Evolutionary conservation across 2,797 vertebrate genomes (phyloP).

Genomic region (Austrolebias charrua): DNA sequence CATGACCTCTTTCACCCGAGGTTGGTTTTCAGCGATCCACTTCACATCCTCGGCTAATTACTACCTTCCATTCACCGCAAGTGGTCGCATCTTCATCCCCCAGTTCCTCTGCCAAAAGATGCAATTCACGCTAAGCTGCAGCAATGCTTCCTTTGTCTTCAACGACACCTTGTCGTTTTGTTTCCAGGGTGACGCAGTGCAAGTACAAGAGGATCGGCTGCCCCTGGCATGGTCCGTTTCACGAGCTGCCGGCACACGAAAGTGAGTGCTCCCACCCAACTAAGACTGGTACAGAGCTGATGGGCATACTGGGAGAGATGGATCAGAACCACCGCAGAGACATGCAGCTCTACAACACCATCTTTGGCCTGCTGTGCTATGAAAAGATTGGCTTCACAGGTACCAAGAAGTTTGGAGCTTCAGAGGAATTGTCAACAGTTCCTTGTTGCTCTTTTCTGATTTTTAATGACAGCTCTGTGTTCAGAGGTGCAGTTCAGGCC

Average conservation of each 20-base stretch:
- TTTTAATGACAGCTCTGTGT: background rate
- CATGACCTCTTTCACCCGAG: slow-evolving; percentile 10
- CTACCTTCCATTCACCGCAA: slow-evolving; percentile 35
- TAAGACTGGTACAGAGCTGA: slow-evolving; percentile 95
- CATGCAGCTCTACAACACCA: slow-evolving; percentile 94
- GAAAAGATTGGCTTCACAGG: slow-evolving; percentile 99
- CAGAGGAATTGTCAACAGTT: background rate
- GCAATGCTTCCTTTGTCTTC: slow-evolving; percentile 21
- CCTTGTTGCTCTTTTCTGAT: too few relatives aligned
- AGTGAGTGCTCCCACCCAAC: slow-evolving; percentile 91
- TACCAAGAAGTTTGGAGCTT: slow-evolving; percentile 41
- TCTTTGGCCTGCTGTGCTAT: slow-evolving; percentile 94
- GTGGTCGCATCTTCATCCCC: slow-evolving; percentile 14
- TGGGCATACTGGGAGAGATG: slow-evolving; percentile 97
- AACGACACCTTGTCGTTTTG: slow-evolving; percentile 21
- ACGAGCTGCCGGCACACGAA: slow-evolving; percentile 92
- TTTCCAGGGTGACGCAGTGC: slow-evolving; percentile 91
- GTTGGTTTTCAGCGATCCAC: slow-evolving; percentile 13
- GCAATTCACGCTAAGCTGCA: slow-evolving; percentile 18
- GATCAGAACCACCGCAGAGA: slow-evolving; percentile 92
- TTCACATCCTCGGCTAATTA: slow-evolving; percentile 50
- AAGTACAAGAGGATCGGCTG: slow-evolving; percentile 98
- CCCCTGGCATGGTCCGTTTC: slow-evolving; percentile 94
- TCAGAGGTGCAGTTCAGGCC: slow-evolving; percentile 97
- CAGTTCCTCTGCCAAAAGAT: slow-evolving; percentile 17